A percentile compares a stretch with the other conserved stretches of the same genome.
Conservation (phyloP, 2,113 vertebrate genomes). For the Tachysurus vachellii region DNA sequence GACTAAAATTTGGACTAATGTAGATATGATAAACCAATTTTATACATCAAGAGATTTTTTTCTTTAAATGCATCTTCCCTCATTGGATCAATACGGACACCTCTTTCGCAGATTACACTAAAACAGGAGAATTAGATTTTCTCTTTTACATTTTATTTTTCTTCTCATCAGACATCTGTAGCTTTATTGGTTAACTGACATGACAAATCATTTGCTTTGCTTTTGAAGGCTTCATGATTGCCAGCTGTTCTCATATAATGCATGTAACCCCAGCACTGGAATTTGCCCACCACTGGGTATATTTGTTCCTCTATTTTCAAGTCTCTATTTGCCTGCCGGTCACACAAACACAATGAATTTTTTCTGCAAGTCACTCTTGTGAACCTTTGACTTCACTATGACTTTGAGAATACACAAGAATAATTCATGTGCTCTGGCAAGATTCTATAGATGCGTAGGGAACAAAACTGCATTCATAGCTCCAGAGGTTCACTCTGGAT, state of each 20-base stretch:
- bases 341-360: conserved; percentile 51
- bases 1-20: conserved; percentile 36
- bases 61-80: conserved; percentile 47
- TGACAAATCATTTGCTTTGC: conserved; percentile 56
- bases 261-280: conserved; percentile 50
- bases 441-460: conserved; percentile 62
- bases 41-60: conserved; percentile 53
- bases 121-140: conserved; percentile 48
- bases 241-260: conserved; percentile 48
- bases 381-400: conserved; percentile 74
- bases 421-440: conserved; percentile 73
- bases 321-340: conserved; percentile 49
- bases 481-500: conserved; percentile 65
- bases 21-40: conserved; percentile 65
- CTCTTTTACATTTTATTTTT: conserved; percentile 55
- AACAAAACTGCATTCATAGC: conserved; percentile 67
- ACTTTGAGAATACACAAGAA: conserved; percentile 77
- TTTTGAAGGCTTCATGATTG: conserved; percentile 56
- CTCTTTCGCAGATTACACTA: conserved; percentile 57
- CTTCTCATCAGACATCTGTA: conserved; percentile 57
- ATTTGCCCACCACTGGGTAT: conserved; percentile 41
- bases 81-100: conserved; percentile 63
- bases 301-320: conserved; percentile 24
- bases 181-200: conserved; percentile 62
- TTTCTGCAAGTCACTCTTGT: conserved; percentile 69